Evolutionary conservation across 2,797 vertebrate species (phyloP).

Genomic region (Microctenopoma steveboyesi): DNA sequence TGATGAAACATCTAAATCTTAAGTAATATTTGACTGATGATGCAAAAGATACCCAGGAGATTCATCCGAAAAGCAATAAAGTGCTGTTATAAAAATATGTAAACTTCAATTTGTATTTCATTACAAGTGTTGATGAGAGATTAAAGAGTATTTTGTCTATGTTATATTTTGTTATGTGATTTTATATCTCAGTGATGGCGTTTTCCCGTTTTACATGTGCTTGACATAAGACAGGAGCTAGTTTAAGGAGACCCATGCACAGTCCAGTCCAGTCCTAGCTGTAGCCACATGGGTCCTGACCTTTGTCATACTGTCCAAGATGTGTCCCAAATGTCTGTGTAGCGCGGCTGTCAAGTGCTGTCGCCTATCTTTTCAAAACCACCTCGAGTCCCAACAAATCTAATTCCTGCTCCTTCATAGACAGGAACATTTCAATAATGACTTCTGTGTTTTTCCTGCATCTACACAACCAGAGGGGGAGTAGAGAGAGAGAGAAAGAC

Average conservation of each 20-base stretch:
- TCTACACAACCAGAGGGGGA: slow-evolving; percentile 60
- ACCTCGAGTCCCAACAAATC: slow-evolving; percentile 73
- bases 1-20: slow-evolving; percentile 9
- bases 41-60: slow-evolving; percentile 3
- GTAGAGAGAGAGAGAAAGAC: slow-evolving; percentile 6
- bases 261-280: slow-evolving; percentile 18
- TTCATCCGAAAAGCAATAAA: slow-evolving; percentile 1
- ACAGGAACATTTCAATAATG: slow-evolving; percentile 79
- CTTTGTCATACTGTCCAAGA: slow-evolving; percentile 51
- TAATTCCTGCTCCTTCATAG: slow-evolving; percentile 70
- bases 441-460: slow-evolving; percentile 76
- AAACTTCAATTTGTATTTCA: slow-evolving; percentile 21
- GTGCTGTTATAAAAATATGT: neutral
- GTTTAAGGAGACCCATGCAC: too few species aligned
- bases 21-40: slow-evolving; percentile 26
- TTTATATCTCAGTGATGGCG: neutral
- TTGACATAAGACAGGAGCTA: too few species aligned
- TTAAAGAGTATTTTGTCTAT: neutral
- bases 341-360: slow-evolving; percentile 61
- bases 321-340: slow-evolving; percentile 38
- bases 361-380: slow-evolving; percentile 64
- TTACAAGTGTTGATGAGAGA: neutral
- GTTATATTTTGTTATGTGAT: neutral
- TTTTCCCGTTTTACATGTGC: neutral
- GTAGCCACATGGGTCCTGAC: slow-evolving; percentile 45